Conservation (phyloP, 2,797 vertebrate species). For the Pelobates cultripes region DNA sequence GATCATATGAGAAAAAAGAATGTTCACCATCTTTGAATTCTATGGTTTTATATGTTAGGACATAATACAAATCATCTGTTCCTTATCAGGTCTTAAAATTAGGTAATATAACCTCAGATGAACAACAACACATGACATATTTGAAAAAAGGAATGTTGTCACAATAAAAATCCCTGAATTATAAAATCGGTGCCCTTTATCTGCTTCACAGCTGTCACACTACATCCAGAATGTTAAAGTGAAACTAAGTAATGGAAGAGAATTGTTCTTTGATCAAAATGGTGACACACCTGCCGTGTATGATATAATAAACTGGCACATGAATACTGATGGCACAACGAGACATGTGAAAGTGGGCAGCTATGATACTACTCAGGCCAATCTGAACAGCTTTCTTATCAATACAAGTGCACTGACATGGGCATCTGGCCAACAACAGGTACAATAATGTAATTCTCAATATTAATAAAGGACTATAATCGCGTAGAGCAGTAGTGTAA, state of each 20-base stretch:
- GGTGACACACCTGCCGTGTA: slow-evolving; percentile 37
- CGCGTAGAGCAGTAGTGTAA: no score
- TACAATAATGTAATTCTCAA: background rate
- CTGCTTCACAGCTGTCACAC: background rate
- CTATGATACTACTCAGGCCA: background rate
- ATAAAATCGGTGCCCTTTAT: background rate
- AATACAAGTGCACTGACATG: slow-evolving; percentile 14
- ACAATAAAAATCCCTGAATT: background rate
- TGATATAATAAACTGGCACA: slow-evolving; percentile 32
- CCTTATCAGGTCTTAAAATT: no score
- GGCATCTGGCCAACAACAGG: background rate
- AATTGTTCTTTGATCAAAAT: slow-evolving; percentile 29
- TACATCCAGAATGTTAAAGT: slow-evolving; percentile 14
- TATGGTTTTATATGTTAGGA: no score
- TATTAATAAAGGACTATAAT: no score
- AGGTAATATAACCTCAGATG: no score
- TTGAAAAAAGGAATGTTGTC: background rate
- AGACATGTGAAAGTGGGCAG: slow-evolving; percentile 19
- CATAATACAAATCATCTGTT: no score
- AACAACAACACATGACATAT: no score
- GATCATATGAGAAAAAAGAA: no score
- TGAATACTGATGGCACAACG: background rate
- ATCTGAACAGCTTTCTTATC: background rate
- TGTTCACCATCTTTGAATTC: no score
- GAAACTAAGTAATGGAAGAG: background rate